Conservation (phyloP, 2,888 invertebrate genomes). For the Tenthredo livida region DNA sequence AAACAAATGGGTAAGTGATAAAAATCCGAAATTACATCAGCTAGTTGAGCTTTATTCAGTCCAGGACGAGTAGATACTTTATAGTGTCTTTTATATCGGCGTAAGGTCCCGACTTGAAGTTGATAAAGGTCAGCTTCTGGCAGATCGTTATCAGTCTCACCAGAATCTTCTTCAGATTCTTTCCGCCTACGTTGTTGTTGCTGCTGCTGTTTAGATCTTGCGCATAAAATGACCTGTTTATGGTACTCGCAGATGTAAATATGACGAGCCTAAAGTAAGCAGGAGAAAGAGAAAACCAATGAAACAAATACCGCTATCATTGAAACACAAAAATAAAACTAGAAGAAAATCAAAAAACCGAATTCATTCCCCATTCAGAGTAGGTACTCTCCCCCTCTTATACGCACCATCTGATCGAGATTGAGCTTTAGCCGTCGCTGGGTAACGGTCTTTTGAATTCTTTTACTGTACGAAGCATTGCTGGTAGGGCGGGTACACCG, state of each 20-base stretch:
- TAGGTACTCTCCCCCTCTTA: no score
- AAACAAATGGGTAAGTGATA: conserved; percentile 42
- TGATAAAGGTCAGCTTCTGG: conserved; percentile 97
- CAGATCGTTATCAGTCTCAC: conserved; percentile 94
- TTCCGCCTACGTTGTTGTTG: conserved; percentile 84
- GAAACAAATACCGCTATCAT: conserved; percentile 1
- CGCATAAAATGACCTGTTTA: conserved; percentile 96
- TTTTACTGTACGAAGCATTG: conserved; percentile 97
- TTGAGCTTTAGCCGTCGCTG: conserved; percentile 93
- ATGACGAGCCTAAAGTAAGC: conserved; percentile 88
- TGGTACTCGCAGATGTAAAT: conserved; percentile 98
- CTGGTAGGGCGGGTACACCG: conserved; percentile 93
- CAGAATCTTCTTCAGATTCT: conserved; percentile 96
- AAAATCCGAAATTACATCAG: conserved; percentile 86
- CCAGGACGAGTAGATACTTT: conserved; percentile 95
- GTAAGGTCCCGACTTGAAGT: conserved; percentile 95
- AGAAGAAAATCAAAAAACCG: not conserved
- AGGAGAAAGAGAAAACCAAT: conserved; percentile 67
- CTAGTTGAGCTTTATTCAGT: conserved; percentile 95
- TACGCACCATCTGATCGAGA: conserved; percentile 90
- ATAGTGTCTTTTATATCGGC: conserved; percentile 95
- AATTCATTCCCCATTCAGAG: no score
- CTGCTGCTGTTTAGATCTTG: conserved; percentile 89
- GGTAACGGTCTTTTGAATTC: conserved; percentile 96
- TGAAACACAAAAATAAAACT: no score